Evolutionary conservation across 1,140 invertebrate species (phyloP).

Genomic region (Solen grandis): DNA sequence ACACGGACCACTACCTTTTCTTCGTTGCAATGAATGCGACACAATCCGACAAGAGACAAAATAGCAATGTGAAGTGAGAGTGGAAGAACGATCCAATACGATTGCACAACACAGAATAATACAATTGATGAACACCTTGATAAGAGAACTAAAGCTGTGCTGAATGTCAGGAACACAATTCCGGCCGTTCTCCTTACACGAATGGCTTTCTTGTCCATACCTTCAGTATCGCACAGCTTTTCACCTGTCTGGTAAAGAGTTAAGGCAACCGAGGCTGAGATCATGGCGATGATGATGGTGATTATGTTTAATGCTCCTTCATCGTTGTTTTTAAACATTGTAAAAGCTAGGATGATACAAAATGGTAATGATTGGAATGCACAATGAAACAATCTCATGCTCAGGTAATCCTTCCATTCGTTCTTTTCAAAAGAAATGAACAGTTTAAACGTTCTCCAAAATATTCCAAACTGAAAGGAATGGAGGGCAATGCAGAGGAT

Average conservation of each 20-base stretch:
- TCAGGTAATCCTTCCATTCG: constrained; percentile 47
- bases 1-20: constrained; percentile 15
- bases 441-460: constrained; percentile 46
- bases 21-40: constrained; percentile 6
- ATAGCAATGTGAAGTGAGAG: constrained; percentile 29
- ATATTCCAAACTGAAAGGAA: constrained; percentile 44
- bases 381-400: constrained; percentile 37
- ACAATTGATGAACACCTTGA: constrained; percentile 43
- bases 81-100: constrained; percentile 43
- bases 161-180: constrained; percentile 15
- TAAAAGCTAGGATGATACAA: constrained; percentile 26
- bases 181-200: constrained; percentile 6
- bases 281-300: constrained; percentile 20
- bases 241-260: constrained; percentile 14
- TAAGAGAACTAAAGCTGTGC: constrained; percentile 25
- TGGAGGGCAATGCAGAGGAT: constrained; percentile 40
- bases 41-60: constrained; percentile 8
- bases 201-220: constrained; percentile 4
- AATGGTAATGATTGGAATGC: constrained; percentile 53
- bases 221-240: constrained; percentile 12
- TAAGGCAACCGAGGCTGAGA: constrained; percentile 40
- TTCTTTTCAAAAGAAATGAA: constrained; percentile 39
- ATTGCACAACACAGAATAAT: constrained; percentile 24
- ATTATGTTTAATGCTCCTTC: constrained; percentile 17
- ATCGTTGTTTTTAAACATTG: constrained; percentile 25